These are phyloP conservation scores for Taeniopygia guttata DNA, from an alignment of 2,797 vertebrate species.

Conservation along the genomic window DNA sequence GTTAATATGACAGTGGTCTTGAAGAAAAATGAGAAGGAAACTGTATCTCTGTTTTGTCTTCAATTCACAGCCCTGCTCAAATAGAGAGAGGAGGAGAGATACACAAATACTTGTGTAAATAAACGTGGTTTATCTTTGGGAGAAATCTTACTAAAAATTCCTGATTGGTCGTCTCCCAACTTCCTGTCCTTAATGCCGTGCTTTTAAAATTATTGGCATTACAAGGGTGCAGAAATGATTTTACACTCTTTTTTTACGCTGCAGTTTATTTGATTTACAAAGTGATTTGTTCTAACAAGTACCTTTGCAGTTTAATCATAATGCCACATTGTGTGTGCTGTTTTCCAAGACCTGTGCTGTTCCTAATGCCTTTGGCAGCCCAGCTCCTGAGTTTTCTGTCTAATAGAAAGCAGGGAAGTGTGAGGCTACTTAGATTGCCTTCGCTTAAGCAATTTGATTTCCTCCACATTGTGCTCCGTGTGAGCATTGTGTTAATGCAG, in stretches of 20 bases:
- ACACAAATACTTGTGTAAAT: constrained; percentile 66
- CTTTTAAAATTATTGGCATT: constrained; percentile 72
- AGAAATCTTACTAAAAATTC: constrained; percentile 48
- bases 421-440: constrained; percentile 23
- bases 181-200: constrained; percentile 56
- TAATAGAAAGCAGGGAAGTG: constrained; percentile 22
- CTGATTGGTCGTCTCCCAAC: constrained; percentile 40
- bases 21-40: constrained; percentile 75
- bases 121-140: constrained; percentile 60
- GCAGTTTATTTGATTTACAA: constrained; percentile 72
- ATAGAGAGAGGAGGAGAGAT: constrained; percentile 32
- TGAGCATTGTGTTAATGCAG: constrained; percentile 29
- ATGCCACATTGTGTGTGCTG: constrained; percentile 55
- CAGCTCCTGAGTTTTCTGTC: not conserved
- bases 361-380: constrained; percentile 61
- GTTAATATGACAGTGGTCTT: constrained; percentile 75
- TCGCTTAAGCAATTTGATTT: constrained; percentile 59
- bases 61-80: constrained; percentile 59
- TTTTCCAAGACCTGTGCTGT: constrained; percentile 25
- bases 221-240: constrained; percentile 66
- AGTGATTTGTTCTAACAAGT: constrained; percentile 73
- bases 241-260: constrained; percentile 57
- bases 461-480: constrained; percentile 40
- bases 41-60: constrained; percentile 57
- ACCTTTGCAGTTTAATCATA: constrained; percentile 72